Conservation (phyloP, 2,797 vertebrate species). For the Helarctos malayanus region DNA sequence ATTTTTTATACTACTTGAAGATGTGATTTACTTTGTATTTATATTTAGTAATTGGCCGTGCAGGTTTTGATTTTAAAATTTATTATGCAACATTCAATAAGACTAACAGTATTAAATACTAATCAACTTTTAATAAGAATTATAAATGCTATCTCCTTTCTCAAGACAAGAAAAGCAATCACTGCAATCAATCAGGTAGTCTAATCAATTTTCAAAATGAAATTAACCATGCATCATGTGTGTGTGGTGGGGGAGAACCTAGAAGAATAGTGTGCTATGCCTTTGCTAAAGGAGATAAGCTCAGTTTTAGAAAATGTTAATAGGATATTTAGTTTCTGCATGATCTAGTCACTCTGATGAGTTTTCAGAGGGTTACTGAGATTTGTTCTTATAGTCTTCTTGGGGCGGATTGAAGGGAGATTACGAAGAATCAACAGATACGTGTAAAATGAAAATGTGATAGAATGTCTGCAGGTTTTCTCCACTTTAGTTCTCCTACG, state of each 20-base stretch:
- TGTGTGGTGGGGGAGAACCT: background rate
- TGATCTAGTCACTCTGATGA: conserved; percentile 2
- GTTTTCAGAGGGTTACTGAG: background rate
- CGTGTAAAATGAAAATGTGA: background rate
- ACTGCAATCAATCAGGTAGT: conserved; percentile 78
- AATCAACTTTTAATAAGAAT: conserved; percentile 85
- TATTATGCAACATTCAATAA: conserved; percentile 80
- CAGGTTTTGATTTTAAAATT: conserved; percentile 65
- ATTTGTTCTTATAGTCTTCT: background rate
- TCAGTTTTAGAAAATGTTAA: conserved; percentile 52
- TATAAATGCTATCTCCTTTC: conserved; percentile 74
- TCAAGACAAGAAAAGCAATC: conserved; percentile 81
- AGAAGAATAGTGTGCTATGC: conserved; percentile 8
- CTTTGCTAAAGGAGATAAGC: conserved; percentile 12
- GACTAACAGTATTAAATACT: conserved; percentile 77
- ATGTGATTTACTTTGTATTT: conserved; percentile 73
- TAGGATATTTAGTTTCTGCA: conserved; percentile 7
- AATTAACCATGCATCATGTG: conserved; percentile 77
- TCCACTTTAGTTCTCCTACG: background rate
- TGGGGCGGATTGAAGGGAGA: background rate
- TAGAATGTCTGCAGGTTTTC: background rate
- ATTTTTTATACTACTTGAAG: conserved; percentile 62
- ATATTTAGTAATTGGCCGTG: conserved; percentile 78
- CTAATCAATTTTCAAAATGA: conserved; percentile 84
- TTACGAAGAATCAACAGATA: background rate